Conservation (phyloP, 1,140 invertebrate genomes). For the Drosophila tristis region DNA sequence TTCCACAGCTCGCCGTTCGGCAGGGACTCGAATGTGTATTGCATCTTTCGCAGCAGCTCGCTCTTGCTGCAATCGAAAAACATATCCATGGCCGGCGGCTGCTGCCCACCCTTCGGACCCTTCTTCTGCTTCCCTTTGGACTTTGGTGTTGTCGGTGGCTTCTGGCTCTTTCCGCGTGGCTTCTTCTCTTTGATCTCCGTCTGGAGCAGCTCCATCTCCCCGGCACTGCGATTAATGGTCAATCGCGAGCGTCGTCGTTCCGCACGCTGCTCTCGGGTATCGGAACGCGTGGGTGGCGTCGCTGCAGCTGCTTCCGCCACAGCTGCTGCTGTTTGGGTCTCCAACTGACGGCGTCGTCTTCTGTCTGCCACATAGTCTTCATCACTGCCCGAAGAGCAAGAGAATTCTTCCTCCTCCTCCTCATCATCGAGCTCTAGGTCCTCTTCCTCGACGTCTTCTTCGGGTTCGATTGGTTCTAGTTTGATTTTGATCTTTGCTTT, state of each 20-base stretch:
- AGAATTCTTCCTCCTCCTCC: constrained; percentile 46
- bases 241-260: constrained; percentile 50
- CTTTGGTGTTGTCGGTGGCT: constrained; percentile 27
- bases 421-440: constrained; percentile 23
- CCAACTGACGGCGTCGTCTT: constrained; percentile 11
- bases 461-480: constrained; percentile 4
- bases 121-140: constrained; percentile 15
- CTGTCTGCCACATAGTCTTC: constrained; percentile 60
- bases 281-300: constrained; percentile 4
- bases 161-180: constrained; percentile 14
- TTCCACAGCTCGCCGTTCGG: constrained; percentile 91
- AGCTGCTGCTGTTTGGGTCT: too few species aligned
- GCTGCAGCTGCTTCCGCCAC: neutral
- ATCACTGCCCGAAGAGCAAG: constrained; percentile 54
- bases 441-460: constrained; percentile 19
- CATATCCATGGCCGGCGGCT: constrained; percentile 32
- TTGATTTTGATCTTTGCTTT: constrained; percentile 78
- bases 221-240: constrained; percentile 49
- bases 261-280: constrained; percentile 61
- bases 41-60: constrained; percentile 86
- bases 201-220: constrained; percentile 15
- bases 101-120: neutral
- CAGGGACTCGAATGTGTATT: constrained; percentile 91
- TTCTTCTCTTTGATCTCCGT: constrained; percentile 1
- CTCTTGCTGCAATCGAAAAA: constrained; percentile 70